Conservation (phyloP, 2,797 vertebrate species). For the Podarcis siculus region DNA sequence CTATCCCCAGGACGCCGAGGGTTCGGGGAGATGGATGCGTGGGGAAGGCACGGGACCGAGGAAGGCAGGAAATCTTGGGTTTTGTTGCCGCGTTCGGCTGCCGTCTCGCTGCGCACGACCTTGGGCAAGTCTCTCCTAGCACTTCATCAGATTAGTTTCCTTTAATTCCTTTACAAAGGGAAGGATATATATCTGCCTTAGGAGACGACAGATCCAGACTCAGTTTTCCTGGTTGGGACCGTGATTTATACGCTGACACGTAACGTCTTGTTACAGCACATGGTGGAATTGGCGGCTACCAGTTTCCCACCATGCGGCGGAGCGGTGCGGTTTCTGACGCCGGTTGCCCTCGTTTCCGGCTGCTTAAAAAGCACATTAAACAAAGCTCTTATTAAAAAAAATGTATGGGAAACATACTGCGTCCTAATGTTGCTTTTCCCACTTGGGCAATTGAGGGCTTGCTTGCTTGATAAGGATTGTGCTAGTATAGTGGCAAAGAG, state of each 20-base stretch:
- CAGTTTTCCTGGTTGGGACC: slow-evolving; percentile 36
- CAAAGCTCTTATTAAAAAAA: neutral
- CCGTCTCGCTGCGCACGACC: neutral
- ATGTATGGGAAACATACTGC: slow-evolving; percentile 25
- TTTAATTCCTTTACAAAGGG: slow-evolving; percentile 35
- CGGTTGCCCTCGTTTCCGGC: slow-evolving; percentile 28
- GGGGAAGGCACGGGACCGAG: slow-evolving; percentile 10
- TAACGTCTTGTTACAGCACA: slow-evolving; percentile 27
- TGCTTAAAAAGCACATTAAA: slow-evolving; percentile 16
- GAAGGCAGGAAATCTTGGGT: neutral
- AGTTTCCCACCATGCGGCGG: slow-evolving; percentile 27
- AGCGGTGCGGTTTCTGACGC: slow-evolving; percentile 31
- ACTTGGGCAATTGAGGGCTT: neutral
- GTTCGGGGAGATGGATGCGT: slow-evolving; percentile 37
- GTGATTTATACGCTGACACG: slow-evolving; percentile 25
- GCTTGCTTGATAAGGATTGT: neutral
- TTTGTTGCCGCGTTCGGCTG: slow-evolving; percentile 21
- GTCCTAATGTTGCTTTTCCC: slow-evolving; percentile 11
- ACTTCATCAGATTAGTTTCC: neutral
- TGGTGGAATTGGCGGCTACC: slow-evolving; percentile 26
- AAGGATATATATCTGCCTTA: neutral
- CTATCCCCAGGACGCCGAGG: slow-evolving; percentile 15
- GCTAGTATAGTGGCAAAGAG: neutral
- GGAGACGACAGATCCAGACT: slow-evolving; percentile 22
- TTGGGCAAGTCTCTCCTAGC: neutral